phyloP scores from a whole-genome alignment of 2,797 vertebrate species.

The Allobates femoralis region DNA sequence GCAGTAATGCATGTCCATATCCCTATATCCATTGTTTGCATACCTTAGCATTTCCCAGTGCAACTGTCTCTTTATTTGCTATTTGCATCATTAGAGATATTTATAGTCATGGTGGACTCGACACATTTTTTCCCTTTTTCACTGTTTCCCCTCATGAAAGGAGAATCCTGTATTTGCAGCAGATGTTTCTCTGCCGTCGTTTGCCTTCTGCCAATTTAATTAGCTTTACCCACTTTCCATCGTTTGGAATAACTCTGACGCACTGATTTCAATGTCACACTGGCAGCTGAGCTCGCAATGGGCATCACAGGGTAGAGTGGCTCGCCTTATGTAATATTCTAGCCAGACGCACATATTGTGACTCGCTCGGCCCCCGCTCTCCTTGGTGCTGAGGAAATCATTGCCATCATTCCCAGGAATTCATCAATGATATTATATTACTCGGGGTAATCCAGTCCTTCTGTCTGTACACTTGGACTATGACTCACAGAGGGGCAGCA shows the following conservation, averaged over 20 bases:
- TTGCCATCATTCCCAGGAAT: background rate
- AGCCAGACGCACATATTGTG: background rate
- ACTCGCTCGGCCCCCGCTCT: background rate
- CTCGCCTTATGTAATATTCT: background rate
- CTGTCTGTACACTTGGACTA: background rate
- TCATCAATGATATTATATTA: background rate
- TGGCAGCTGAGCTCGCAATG: background rate
- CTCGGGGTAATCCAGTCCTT: background rate
- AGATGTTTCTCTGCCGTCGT: constrained; percentile 40
- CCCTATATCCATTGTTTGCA: too few relatives aligned
- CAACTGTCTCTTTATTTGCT: background rate
- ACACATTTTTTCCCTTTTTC: constrained; percentile 1
- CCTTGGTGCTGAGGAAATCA: background rate
- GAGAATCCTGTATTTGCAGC: constrained; percentile 14
- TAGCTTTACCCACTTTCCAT: constrained; percentile 41
- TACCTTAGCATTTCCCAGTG: too few relatives aligned
- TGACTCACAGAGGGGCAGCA: background rate
- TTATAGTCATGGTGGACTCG: background rate
- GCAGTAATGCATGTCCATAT: too few relatives aligned
- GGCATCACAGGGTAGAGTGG: background rate
- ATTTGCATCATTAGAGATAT: background rate
- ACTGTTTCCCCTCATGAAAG: constrained; percentile 37
- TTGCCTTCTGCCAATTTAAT: constrained; percentile 52
- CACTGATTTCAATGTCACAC: constrained; percentile 6
- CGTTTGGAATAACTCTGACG: constrained; percentile 22